phyloP scores from a whole-genome alignment of 1,140 invertebrate genomes.

The Habropoda laboriosa region DNA sequence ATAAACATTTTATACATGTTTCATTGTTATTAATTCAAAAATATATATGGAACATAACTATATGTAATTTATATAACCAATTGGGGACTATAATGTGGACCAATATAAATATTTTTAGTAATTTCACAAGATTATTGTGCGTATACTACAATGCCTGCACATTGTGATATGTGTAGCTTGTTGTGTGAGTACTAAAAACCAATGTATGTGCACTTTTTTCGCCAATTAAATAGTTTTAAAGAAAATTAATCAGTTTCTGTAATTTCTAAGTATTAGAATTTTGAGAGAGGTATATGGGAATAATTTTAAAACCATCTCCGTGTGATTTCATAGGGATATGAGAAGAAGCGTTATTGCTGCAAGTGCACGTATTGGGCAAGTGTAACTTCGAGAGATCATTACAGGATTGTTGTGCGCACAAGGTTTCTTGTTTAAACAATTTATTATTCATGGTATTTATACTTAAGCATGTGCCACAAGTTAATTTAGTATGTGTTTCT shows the following conservation, averaged over 20 bases:
- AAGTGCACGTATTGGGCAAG: not conserved
- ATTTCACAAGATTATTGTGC: too few species aligned
- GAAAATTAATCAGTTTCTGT: not conserved
- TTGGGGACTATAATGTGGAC: too few species aligned
- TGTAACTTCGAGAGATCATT: not conserved
- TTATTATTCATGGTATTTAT: not conserved
- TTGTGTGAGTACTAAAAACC: not conserved
- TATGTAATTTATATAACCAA: not conserved
- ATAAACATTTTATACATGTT: not conserved
- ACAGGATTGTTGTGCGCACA: not conserved
- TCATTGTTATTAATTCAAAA: not conserved
- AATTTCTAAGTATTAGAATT: not conserved
- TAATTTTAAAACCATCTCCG: slow-evolving; percentile 25
- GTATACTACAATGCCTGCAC: not conserved
- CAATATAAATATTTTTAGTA: too few species aligned
- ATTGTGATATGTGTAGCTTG: not conserved
- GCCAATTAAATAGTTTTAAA: slow-evolving; percentile 8
- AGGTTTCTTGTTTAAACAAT: not conserved
- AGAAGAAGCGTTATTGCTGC: not conserved
- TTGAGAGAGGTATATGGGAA: slow-evolving; percentile 21
- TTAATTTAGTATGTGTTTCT: not conserved
- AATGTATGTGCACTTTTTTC: slow-evolving; percentile 19
- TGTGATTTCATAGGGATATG: not conserved
- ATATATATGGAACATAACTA: not conserved
- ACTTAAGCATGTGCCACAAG: not conserved